Evolutionary conservation across 2,888 invertebrate species (phyloP), one percentile per base, ranked within the genome.

Genomic region (Sacculina carcini): DNA sequence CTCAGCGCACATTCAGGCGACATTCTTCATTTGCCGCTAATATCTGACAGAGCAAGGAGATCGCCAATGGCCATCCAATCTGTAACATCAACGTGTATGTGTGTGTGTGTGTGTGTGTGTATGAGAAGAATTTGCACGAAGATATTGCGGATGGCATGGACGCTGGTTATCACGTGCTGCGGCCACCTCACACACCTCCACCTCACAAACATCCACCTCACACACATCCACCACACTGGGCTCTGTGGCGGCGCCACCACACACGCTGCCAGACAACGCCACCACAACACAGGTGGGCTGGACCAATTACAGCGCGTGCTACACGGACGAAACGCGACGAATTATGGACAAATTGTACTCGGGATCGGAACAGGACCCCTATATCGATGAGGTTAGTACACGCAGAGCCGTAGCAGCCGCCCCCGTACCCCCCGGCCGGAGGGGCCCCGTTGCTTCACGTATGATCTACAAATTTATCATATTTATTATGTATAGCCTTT

Each of bases 271-370:
- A 60, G n/a, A 54, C 57, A 58, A 56, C 54, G 54, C 50, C 10
- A 36, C 40, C 58, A 50, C 46, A 38, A 54, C 64, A 1, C 65
- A 64, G 10, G 12, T 7, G 21, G 84, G 84, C 2, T 85, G 82
- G 77, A 84, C 85, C 2, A 81, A 86, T 64, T 87, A 79, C 62
- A 78, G 79, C 0, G 74, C 75, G 0, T 87, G 87, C 61, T 78
- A 78, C 59, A 76, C 78, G 5, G 70, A 73, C 0, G 77, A 80
- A 61, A 74, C 80, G 50, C 71, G 72, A 42, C 67, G 72, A 9
- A 67, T 84, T 1, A 69, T 81, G 55, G 69, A 71, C 50, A 75
- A 76, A 66, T 73, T 77, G 14, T 71, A 72, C 58, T 59, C 68
- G 12, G 69, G 69, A 38, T 67, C 69, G 2, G 29, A 52, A 32